A percentile compares a stretch with the other conserved stretches of the same genome.
phyloP scores from a whole-genome alignment of 2,113 vertebrate genomes.

The Gorsachius goisagi region DNA sequence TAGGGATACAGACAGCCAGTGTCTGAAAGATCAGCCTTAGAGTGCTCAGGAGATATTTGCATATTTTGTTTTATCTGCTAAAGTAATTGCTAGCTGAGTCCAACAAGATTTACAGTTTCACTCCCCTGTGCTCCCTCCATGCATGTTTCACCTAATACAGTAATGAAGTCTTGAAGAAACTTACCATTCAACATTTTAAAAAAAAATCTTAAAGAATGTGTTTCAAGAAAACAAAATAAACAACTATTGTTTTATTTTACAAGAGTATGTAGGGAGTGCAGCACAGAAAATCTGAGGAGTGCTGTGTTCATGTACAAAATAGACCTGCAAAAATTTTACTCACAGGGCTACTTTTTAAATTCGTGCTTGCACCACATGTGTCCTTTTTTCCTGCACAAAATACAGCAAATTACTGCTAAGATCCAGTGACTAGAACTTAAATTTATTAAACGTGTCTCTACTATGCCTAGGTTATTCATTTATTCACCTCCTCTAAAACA shows the following conservation, averaged over 20 bases:
- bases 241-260: not conserved
- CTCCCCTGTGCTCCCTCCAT: not conserved
- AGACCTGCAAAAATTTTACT: not conserved
- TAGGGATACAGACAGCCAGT: not conserved
- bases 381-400: not conserved
- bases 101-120: not conserved
- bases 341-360: not conserved
- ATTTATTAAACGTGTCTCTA: not conserved
- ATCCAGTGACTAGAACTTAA: not conserved
- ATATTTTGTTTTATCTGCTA: constrained; percentile 29
- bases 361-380: not conserved
- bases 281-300: not conserved
- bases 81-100: not conserved
- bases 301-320: not conserved
- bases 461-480: not conserved
- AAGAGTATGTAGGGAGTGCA: not conserved
- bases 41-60: not conserved
- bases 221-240: not conserved
- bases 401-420: not conserved
- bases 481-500: not conserved
- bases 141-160: not conserved
- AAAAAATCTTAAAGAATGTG: not conserved
- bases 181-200: not conserved
- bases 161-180: not conserved
- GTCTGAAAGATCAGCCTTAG: not conserved